Conservation (phyloP, 2,888 invertebrate species). For the Caradrina clavipalpis region DNA sequence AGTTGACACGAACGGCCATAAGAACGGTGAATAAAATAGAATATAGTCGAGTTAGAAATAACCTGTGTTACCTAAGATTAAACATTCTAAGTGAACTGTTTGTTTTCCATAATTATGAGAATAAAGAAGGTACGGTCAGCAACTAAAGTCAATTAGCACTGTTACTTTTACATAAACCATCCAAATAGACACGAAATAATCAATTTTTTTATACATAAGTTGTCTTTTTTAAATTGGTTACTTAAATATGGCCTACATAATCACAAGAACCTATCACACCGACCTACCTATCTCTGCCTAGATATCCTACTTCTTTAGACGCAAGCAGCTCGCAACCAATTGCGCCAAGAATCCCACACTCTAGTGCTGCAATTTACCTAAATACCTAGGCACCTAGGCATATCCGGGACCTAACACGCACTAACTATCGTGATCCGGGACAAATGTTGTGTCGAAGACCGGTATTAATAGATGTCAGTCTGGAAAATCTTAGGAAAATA, state of each 20-base stretch:
- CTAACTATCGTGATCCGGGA: constrained; percentile 4
- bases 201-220: no score
- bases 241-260: no score
- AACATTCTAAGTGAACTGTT: no score
- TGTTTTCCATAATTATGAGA: no score
- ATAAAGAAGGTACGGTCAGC: no score
- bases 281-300: constrained; percentile 2
- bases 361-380: constrained; percentile 31
- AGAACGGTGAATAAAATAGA: constrained; percentile 5
- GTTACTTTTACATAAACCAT: no score
- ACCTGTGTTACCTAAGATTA: not conserved
- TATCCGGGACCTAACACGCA: not conserved
- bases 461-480: not conserved
- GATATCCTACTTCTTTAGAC: constrained; percentile 18
- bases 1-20: constrained; percentile 2
- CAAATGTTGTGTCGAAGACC: not conserved
- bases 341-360: constrained; percentile 46
- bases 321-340: constrained; percentile 42
- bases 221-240: no score
- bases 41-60: not conserved
- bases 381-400: constrained; percentile 6
- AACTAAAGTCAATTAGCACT: no score
- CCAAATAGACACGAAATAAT: no score
- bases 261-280: no score
- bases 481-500: not conserved